Percentiles rank a stretch among this genome's conserved stretches.
Evolutionary conservation across 2,888 invertebrate genomes (phyloP).

Genomic region (Cyrtodaria siliqua): DNA sequence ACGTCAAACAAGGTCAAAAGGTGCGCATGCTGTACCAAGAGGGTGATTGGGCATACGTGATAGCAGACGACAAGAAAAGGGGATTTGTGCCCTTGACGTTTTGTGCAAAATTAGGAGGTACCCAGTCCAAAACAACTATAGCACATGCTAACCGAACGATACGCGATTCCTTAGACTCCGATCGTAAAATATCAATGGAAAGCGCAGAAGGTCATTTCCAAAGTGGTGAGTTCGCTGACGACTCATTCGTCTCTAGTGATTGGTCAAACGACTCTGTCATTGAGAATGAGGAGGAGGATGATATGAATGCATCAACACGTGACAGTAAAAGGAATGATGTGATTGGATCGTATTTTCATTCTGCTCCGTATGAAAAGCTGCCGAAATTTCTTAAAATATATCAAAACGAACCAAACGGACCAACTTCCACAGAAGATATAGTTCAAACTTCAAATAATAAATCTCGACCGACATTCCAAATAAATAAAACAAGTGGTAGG

Average conservation of each 20-base stretch:
- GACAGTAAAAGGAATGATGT: too few species aligned
- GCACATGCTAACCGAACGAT: not conserved
- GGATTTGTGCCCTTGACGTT: constrained; percentile 97
- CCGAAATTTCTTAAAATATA: constrained; percentile 29
- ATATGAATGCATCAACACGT: too few species aligned
- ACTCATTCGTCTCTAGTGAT: constrained; percentile 32
- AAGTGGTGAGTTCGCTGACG: constrained; percentile 40
- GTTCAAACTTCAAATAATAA: too few species aligned
- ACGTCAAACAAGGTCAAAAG: constrained; percentile 93
- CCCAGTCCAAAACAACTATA: not conserved
- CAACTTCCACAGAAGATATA: too few species aligned
- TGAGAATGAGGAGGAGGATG: too few species aligned
- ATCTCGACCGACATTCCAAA: too few species aligned
- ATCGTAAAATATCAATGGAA: constrained; percentile 21
- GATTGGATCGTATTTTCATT: constrained; percentile 1
- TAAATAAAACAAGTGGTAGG: too few species aligned
- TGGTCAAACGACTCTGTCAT: constrained; percentile 41
- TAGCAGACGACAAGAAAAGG: constrained; percentile 95
- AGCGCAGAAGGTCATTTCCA: constrained; percentile 14
- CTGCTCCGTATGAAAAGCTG: constrained; percentile 12
- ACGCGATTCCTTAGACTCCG: not conserved
- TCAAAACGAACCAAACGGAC: constrained; percentile 1
- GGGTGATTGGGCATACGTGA: constrained; percentile 99
- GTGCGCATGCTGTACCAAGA: constrained; percentile 98
- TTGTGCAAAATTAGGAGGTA: constrained; percentile 51